Conservation (phyloP, 2,797 vertebrate species). For the Cossypha dichroa region DNA sequence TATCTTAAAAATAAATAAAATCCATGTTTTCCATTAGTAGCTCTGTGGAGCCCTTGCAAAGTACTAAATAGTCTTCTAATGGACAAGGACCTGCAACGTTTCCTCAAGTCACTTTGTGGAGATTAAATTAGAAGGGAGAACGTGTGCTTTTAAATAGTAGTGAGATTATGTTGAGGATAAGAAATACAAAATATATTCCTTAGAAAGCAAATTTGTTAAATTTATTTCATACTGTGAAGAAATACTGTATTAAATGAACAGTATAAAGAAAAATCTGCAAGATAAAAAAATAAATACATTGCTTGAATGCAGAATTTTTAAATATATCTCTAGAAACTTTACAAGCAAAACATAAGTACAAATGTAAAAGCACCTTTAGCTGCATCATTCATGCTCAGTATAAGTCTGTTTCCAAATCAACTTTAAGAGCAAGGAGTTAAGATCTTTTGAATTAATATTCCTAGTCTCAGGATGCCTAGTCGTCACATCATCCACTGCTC, state of each 20-base stretch:
- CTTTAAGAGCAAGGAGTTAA: not conserved
- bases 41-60: not conserved
- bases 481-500: not conserved
- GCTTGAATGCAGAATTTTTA: not conserved
- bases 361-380: slow-evolving; percentile 33
- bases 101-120: not conserved
- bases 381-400: not conserved
- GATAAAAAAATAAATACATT: not conserved
- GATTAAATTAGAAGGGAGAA: not conserved
- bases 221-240: slow-evolving; percentile 46
- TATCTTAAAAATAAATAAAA: not conserved
- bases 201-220: slow-evolving; percentile 33
- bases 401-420: not conserved
- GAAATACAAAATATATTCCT: slow-evolving; percentile 18
- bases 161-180: not conserved
- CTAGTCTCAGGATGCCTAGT: not conserved
- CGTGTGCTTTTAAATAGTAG: not conserved
- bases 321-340: slow-evolving; percentile 11
- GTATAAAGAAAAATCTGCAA: not conserved
- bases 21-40: not conserved
- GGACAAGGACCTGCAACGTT: not conserved
- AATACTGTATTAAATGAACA: slow-evolving; percentile 42
- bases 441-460: not conserved
- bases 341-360: slow-evolving; percentile 24
- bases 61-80: not conserved